Conservation (phyloP, 2,797 vertebrate species). For the Pseudochirops corinnae region DNA sequence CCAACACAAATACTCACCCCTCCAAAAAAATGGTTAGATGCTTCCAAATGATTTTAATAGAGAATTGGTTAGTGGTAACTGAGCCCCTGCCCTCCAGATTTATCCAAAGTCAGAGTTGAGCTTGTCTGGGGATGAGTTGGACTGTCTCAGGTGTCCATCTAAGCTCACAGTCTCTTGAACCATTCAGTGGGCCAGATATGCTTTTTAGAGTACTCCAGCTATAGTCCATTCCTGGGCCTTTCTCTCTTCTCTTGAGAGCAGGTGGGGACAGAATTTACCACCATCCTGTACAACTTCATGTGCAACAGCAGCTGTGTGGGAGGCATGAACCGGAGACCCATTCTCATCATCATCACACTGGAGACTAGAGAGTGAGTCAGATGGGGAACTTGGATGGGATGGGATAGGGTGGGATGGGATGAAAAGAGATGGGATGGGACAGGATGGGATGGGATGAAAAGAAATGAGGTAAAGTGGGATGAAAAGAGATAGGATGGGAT, state of each 20-base stretch:
- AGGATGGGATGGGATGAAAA: background rate
- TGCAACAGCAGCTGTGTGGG: constrained; percentile 99
- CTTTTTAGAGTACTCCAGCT: background rate
- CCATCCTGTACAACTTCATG: constrained; percentile 99
- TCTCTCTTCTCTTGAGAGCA: constrained; percentile 71
- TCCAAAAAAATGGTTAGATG: background rate
- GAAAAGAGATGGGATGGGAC: background rate
- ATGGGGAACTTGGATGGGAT: fast-evolving
- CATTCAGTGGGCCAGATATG: fast-evolving
- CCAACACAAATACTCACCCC: background rate
- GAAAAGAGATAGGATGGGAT: background rate
- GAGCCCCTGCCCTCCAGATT: background rate
- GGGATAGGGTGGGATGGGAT: no score
- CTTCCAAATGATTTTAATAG: background rate
- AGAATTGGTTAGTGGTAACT: background rate
- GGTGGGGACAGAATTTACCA: constrained; percentile 99
- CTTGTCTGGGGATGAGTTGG: background rate
- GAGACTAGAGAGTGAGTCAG: constrained; percentile 96
- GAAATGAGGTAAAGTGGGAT: no score
- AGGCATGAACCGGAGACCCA: constrained; percentile 98
- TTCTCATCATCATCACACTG: constrained; percentile 98
- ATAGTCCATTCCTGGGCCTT: fast-evolving
- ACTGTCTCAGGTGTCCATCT: background rate
- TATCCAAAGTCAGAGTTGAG: background rate
- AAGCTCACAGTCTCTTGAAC: background rate